phyloP scores from a whole-genome alignment of 2,888 invertebrate species.

The Caenorhabditis sp. region DNA sequence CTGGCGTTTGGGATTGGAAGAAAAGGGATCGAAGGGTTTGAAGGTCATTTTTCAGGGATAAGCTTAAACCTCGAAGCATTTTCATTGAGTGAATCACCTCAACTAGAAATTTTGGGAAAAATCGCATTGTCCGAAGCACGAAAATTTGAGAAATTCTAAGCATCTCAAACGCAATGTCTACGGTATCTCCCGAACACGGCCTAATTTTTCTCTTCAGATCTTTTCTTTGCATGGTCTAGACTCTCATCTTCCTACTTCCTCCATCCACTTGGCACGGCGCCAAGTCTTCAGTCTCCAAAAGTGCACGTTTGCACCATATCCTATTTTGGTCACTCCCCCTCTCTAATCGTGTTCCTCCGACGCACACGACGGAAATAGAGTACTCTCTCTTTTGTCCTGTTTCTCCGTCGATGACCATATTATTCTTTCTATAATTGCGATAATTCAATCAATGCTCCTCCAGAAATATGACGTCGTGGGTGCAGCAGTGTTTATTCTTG shows the following conservation, averaged over 20 bases:
- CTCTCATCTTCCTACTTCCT: neutral
- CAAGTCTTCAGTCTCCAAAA: constrained; percentile 1
- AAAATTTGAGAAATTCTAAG: too few species aligned
- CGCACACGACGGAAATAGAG: constrained; percentile 51
- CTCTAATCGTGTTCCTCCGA: constrained; percentile 8
- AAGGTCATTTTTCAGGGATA: too few species aligned
- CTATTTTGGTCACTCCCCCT: constrained; percentile 25
- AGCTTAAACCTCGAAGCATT: too few species aligned
- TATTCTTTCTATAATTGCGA: constrained; percentile 2
- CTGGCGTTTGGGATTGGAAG: neutral
- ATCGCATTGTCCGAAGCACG: too few species aligned
- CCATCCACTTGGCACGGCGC: constrained; percentile 1
- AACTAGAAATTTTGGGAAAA: too few species aligned
- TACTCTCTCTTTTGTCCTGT: neutral
- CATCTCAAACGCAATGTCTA: too few species aligned
- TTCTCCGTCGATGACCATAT: neutral
- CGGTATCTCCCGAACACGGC: too few species aligned
- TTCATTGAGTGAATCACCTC: too few species aligned
- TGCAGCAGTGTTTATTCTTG: constrained; percentile 4
- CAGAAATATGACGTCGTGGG: constrained; percentile 22
- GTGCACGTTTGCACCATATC: constrained; percentile 13
- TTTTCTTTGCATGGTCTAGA: neutral
- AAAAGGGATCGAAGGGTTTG: too few species aligned
- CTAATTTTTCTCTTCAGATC: too few species aligned
- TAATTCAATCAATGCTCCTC: constrained; percentile 32